Percentiles rank a stretch among this genome's conserved stretches.
phyloP scores from a whole-genome alignment of 2,888 invertebrate genomes.

The Isotomurus palustris region DNA sequence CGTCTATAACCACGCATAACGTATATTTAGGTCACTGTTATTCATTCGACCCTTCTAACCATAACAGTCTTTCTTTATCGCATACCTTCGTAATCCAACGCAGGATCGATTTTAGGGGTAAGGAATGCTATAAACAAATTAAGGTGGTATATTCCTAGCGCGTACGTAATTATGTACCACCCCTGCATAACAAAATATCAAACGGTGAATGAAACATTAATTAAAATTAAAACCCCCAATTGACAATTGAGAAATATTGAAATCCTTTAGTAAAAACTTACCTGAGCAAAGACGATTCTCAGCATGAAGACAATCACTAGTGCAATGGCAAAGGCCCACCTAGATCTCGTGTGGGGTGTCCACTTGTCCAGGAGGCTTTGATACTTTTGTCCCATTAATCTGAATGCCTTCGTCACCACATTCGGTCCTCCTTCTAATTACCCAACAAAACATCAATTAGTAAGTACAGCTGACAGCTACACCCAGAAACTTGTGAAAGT shows the following conservation, averaged over 20 bases:
- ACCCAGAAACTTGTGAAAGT: neutral
- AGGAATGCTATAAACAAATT: conserved; percentile 99
- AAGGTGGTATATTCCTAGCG: conserved; percentile 96
- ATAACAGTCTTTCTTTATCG: no score
- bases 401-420: conserved; percentile 40
- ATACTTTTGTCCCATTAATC: conserved; percentile 41
- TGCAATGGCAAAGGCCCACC: conserved; percentile 72
- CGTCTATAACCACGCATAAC: no score
- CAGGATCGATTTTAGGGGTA: conserved; percentile 98
- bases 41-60: neutral
- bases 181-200: conserved; percentile 66
- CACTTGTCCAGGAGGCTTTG: conserved; percentile 46
- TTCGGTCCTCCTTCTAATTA: conserved; percentile 28
- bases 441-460: conserved; percentile 6
- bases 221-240: neutral
- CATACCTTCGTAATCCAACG: conserved; percentile 85
- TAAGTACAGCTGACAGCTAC: no score
- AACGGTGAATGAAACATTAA: conserved; percentile 14
- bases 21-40: no score
- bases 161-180: conserved; percentile 99
- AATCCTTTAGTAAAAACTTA: conserved; percentile 49
- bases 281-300: conserved; percentile 77
- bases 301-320: conserved; percentile 70
- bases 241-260: neutral
- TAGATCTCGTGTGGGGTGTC: conserved; percentile 55